A percentile compares a stretch with the other conserved stretches of the same genome.
These are phyloP conservation scores for Pristis pectinata DNA, from an alignment of 2,797 vertebrate species.

Conservation along the genomic window DNA sequence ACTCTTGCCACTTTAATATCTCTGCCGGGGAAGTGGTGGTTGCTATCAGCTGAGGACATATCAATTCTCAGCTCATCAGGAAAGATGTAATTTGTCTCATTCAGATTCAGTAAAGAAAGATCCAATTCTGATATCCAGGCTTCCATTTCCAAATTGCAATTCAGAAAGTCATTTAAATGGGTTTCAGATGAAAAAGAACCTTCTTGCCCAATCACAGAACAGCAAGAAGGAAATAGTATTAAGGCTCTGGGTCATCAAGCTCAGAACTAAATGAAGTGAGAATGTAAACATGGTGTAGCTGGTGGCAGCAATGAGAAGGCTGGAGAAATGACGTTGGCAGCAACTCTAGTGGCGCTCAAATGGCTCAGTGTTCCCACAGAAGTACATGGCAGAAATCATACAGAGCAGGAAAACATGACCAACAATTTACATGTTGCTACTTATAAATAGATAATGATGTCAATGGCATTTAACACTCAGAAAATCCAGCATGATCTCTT, in stretches of 20 bases:
- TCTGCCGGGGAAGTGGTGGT: background rate
- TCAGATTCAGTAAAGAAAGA: background rate
- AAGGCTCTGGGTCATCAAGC: background rate
- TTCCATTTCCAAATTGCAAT: background rate
- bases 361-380: background rate
- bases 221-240: background rate
- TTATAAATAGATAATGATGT: background rate
- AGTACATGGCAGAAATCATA: background rate
- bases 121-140: background rate
- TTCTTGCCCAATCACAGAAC: background rate
- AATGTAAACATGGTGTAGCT: background rate
- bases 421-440: background rate
- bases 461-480: background rate
- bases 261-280: background rate
- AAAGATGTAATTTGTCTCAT: background rate
- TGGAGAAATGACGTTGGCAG: background rate
- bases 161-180: background rate
- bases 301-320: background rate
- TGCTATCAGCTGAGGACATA: background rate
- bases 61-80: background rate
- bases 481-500: background rate
- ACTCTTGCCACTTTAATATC: background rate
- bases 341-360: background rate
- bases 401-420: background rate
- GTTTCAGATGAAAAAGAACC: background rate